Base-by-base conservation (phyloP, 2,797 vertebrate species). In the Mallotus villosus region DNA sequence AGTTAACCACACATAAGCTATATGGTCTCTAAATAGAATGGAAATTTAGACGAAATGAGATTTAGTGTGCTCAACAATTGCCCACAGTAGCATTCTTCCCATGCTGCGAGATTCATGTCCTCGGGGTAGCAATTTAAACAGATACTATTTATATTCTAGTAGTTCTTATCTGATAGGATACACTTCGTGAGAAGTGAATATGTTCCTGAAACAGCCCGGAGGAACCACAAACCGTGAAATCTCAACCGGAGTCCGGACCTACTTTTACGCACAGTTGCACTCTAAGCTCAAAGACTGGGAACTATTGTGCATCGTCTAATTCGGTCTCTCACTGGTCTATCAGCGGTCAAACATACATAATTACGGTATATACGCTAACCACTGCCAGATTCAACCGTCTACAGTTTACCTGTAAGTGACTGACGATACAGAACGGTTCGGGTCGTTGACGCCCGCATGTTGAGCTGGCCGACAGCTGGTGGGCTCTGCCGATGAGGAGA, bases 381-480 rank as follows among this genome's bases (percentile, higher is more conserved):
- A 25, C 24, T 29, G 8, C 64, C 7, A 65, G 60, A 11, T 5
- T 21, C 17, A 25, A 53, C 22, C 27, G 12, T 51, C 21, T 55
- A 34, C 9, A 55, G 24, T 61, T 60, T 93, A 98, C 97, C 97
- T 98, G 97, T 77, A 98, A 92, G 87, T 99, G 97, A 90, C 97
- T 99, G 85, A 99, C 97, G 27, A 99, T 99, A 81, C 97, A 99
- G 86, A 97, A 99, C 0, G 96, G 95, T 71, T 97, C 94, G 0
- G 95, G 95, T 25, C 86, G 92, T 4, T 83, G 83, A 51, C 92
- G 74, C 37, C 97, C 97, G 49, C 97, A 98, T 46, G 97, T 98
- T 67, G 97, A 98, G 64, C 93, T 96, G 81, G 95, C 93, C 0
- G 87, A 92, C 3, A 99, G 91, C 65, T 94, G 95, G 70, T 94